Percentiles rank a stretch among this genome's conserved stretches.
phyloP scores from a whole-genome alignment of 1,140 invertebrate genomes.

The Ganaspis sp. region DNA sequence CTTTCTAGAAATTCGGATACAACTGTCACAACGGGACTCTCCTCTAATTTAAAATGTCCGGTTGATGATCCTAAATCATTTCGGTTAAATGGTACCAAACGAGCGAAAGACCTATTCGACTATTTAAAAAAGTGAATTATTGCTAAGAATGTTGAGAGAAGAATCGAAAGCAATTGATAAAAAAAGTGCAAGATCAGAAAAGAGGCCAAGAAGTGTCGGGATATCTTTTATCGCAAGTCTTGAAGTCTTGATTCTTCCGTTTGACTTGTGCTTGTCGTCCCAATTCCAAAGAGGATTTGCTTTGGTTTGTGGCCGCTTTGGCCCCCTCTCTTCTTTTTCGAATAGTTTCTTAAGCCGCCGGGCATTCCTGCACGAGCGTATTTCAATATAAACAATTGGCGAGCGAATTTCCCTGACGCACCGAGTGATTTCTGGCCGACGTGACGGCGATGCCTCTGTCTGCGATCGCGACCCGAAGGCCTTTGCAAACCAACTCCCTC shows the following conservation, averaged over 20 bases:
- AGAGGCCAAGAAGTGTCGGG: neutral
- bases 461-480: conserved; percentile 65
- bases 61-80: too few relatives aligned
- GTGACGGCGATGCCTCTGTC: conserved; percentile 67
- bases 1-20: too few relatives aligned
- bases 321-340: conserved; percentile 47
- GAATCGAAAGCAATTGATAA: neutral
- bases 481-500: conserved; percentile 38
- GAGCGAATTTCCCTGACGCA: conserved; percentile 64
- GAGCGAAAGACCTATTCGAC: too few relatives aligned
- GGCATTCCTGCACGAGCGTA: conserved; percentile 67
- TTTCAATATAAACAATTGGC: conserved; percentile 71
- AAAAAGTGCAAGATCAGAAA: neutral
- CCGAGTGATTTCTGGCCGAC: conserved; percentile 70
- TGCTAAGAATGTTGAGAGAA: too few relatives aligned
- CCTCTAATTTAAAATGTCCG: too few relatives aligned
- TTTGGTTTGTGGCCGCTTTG: conserved; percentile 46
- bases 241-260: conserved; percentile 34
- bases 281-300: conserved; percentile 43
- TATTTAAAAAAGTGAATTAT: too few relatives aligned
- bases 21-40: too few relatives aligned
- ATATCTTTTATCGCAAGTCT: neutral
- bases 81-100: too few relatives aligned
- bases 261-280: conserved; percentile 44
- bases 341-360: conserved; percentile 44